Percentiles rank a stretch among this genome's conserved stretches.
phyloP scores from a whole-genome alignment of 2,888 invertebrate species.

The Zele albiditarsus region DNA sequence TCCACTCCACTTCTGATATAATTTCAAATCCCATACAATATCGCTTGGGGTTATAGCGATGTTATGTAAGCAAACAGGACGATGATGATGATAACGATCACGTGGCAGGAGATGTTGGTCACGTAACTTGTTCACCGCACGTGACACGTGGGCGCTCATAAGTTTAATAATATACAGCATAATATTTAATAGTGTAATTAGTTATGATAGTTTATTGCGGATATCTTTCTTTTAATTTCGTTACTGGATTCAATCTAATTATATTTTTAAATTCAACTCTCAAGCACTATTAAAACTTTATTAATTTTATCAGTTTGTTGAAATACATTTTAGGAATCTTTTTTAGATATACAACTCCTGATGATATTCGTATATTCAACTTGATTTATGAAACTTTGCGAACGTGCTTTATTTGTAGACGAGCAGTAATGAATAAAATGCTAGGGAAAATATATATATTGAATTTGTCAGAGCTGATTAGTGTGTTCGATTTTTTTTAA shows the following conservation, averaged over 20 bases:
- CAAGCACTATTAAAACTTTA: constrained; percentile 18
- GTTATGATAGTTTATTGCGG: neutral
- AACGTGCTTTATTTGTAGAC: no score
- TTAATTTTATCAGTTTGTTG: constrained; percentile 1
- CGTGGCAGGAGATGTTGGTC: neutral
- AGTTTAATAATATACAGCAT: neutral
- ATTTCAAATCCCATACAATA: neutral
- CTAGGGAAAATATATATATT: no score
- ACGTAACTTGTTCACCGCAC: neutral
- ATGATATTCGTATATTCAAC: no score
- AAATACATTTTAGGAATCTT: neutral
- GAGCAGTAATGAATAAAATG: no score
- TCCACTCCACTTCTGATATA: neutral
- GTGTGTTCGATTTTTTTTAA: no score
- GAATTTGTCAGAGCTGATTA: no score
- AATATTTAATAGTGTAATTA: neutral
- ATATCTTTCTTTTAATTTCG: neutral
- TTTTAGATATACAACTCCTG: no score
- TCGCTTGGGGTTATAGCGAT: neutral
- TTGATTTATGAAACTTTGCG: no score
- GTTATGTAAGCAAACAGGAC: neutral
- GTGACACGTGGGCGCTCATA: neutral
- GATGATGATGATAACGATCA: neutral
- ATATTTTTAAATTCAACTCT: neutral
- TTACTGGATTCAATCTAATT: neutral